phyloP scores from a whole-genome alignment of 2,113 vertebrate species.

The Bambusicola thoracicus region DNA sequence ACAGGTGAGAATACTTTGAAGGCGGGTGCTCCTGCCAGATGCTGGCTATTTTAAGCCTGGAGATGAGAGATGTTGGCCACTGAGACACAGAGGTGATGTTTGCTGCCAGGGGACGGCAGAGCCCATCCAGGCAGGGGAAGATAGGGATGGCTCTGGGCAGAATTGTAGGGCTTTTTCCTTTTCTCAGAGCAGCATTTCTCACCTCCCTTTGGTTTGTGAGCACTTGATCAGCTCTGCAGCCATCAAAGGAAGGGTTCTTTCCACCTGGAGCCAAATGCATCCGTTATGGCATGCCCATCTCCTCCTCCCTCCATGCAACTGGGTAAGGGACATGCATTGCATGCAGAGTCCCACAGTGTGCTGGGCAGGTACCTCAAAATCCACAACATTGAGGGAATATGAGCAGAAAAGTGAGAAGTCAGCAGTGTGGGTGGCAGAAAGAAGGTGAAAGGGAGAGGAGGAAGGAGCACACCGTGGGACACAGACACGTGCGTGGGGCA shows the following conservation, averaged over 20 bases:
- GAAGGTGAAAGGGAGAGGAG: not conserved
- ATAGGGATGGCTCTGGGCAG: accelerated
- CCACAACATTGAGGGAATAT: not conserved
- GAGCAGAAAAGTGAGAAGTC: not conserved
- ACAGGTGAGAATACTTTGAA: conserved; percentile 24
- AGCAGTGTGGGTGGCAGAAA: not conserved
- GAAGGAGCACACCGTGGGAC: not conserved
- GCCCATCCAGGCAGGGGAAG: not conserved
- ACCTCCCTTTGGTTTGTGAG: not conserved
- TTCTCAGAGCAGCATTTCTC: not conserved
- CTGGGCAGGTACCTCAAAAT: not conserved
- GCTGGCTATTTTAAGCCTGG: conserved; percentile 56
- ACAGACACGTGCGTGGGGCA: not conserved
- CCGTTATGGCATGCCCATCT: no score
- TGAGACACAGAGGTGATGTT: not conserved
- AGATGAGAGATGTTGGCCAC: not conserved
- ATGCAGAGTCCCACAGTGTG: no score
- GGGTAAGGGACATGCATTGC: not conserved
- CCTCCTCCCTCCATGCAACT: no score
- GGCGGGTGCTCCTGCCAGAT: conserved; percentile 28
- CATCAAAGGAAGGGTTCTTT: not conserved
- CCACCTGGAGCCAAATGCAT: not conserved
- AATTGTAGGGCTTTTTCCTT: not conserved
- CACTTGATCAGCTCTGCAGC: not conserved
- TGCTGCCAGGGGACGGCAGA: not conserved